Evolutionary conservation across 2,888 invertebrate species (phyloP).

Genomic region (Athalia rosae): DNA sequence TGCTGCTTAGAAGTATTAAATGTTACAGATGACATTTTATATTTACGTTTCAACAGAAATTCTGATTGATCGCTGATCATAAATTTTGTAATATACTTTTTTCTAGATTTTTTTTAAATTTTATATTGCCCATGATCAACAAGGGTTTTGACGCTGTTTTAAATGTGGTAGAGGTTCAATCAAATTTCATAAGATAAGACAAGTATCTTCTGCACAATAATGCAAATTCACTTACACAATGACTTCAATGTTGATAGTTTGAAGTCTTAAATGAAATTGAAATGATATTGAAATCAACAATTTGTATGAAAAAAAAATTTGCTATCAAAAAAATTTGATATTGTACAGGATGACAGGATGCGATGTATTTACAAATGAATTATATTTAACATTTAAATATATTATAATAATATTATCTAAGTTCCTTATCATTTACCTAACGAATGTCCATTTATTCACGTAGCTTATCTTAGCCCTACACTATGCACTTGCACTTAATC

Average conservation of each 20-base stretch:
- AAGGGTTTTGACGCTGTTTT: no score
- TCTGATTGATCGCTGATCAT: not conserved
- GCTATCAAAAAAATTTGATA: conserved; percentile 61
- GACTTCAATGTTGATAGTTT: not conserved
- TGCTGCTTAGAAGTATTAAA: not conserved
- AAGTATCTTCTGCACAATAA: conserved; percentile 39
- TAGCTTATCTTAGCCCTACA: conserved; percentile 57
- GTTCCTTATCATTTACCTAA: conserved; percentile 55
- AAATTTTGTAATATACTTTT: not conserved
- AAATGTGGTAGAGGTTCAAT: no score
- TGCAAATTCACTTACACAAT: conserved; percentile 23
- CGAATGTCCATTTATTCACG: conserved; percentile 56
- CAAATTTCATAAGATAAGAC: conserved; percentile 11
- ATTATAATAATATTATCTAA: conserved; percentile 62
- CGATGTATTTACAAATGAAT: conserved; percentile 69
- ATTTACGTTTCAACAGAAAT: conserved; percentile 22
- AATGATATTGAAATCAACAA: not conserved
- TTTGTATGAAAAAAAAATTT: conserved; percentile 54
- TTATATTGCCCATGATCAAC: not conserved
- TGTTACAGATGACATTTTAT: conserved; percentile 1
- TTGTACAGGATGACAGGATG: conserved; percentile 63
- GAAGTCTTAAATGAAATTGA: no score
- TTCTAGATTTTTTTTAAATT: conserved; percentile 9
- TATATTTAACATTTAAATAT: conserved; percentile 67
- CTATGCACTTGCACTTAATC: conserved; percentile 51